Conservation (phyloP, 35 echinoderm and acorn worm species). For the Stichopus chloronotus region DNA sequence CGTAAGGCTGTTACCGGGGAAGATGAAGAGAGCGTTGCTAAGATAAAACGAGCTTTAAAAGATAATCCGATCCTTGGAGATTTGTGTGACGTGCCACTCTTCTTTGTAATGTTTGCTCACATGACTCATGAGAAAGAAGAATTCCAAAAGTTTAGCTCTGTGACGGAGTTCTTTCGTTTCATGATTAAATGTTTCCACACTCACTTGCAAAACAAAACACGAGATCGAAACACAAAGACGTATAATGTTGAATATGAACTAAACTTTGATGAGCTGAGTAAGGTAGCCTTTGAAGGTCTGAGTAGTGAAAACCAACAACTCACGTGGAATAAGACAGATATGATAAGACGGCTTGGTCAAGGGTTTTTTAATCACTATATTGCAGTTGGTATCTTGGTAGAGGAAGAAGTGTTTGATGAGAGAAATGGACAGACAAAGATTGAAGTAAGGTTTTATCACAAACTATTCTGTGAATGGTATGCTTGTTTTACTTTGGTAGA, state of each 20-base stretch:
- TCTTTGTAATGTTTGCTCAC: slow-evolving; percentile 40
- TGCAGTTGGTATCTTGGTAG: not conserved
- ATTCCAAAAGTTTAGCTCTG: not conserved
- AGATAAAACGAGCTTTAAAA: not conserved
- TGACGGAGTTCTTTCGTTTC: no score
- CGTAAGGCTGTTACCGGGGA: not conserved
- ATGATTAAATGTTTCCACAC: no score
- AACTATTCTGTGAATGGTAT: no score
- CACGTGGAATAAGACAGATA: not conserved
- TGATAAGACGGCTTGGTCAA: not conserved
- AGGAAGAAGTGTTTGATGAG: no score
- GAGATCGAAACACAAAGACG: no score
- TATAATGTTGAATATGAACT: not conserved
- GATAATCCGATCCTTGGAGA: not conserved
- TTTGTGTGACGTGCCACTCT: slow-evolving; percentile 11
- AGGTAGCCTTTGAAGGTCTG: not conserved
- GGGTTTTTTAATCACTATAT: slow-evolving; percentile 22
- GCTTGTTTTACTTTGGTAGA: no score
- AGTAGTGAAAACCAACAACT: no score
- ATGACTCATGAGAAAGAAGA: slow-evolving; percentile 20
- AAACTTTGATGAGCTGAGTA: not conserved
- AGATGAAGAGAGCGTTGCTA: not conserved
- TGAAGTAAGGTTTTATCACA: no score
- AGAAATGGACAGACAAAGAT: no score
- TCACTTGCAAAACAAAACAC: no score